Percentiles rank a stretch among this genome's conserved stretches.
phyloP scores from a whole-genome alignment of 2,888 invertebrate species.

The Mesorhabditis belari region DNA sequence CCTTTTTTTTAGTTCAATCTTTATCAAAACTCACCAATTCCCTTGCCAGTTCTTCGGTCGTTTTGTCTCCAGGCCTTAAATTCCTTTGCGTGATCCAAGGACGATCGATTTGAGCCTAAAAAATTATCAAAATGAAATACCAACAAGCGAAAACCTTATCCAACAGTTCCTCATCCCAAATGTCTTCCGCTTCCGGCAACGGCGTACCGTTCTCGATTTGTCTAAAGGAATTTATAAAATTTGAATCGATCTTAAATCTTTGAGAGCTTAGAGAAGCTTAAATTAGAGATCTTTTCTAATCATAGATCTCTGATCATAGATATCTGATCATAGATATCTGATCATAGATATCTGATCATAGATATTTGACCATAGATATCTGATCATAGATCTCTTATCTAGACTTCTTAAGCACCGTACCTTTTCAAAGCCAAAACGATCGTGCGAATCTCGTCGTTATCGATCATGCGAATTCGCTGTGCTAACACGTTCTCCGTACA shows the following conservation, averaged over 20 bases:
- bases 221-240: neutral
- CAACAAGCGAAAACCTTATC: conserved; percentile 16
- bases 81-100: conserved; percentile 6
- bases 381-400: no score
- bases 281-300: no score
- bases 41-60: conserved; percentile 24
- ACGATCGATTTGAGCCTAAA: neutral
- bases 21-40: conserved; percentile 8
- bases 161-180: conserved; percentile 35
- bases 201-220: neutral
- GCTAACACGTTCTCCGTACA: conserved; percentile 25
- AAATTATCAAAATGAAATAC: neutral
- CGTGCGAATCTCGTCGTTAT: conserved; percentile 24
- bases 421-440: conserved; percentile 14
- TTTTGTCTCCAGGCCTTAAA: conserved; percentile 8
- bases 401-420: neutral
- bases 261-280: no score
- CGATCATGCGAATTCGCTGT: conserved; percentile 26
- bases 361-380: no score
- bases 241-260: neutral
- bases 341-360: no score
- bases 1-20: no score
- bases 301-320: no score
- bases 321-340: no score
- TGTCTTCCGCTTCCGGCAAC: conserved; percentile 17